Conservation (phyloP, 2,888 invertebrate species). For the Eulithis prunata region DNA sequence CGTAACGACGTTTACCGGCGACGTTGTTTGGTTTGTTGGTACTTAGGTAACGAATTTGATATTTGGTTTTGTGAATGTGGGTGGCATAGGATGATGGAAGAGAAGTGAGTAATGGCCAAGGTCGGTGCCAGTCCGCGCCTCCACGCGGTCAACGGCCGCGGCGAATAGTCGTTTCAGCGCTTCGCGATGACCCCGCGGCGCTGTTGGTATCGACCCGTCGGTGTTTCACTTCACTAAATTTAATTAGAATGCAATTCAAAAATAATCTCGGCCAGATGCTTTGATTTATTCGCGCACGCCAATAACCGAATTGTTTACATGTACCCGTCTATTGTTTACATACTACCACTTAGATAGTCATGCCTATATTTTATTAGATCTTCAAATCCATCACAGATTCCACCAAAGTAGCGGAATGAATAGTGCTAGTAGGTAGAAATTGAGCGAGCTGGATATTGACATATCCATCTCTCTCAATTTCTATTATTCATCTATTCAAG, state of each 20-base stretch:
- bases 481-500: too few relatives aligned
- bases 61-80: constrained; percentile 24
- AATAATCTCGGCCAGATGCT: constrained; percentile 16
- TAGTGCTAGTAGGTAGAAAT: too few relatives aligned
- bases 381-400: not conserved
- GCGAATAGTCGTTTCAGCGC: constrained; percentile 61
- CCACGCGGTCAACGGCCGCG: constrained; percentile 77
- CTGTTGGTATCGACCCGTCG: constrained; percentile 72
- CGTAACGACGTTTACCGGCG: constrained; percentile 33
- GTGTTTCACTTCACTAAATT: constrained; percentile 64
- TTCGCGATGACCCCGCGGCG: constrained; percentile 63
- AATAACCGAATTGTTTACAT: constrained; percentile 27
- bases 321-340: constrained; percentile 26
- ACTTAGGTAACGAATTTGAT: constrained; percentile 35
- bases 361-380: too few relatives aligned
- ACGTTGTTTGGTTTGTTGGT: constrained; percentile 38
- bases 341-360: not conserved
- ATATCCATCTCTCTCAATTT: too few relatives aligned
- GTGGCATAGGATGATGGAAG: constrained; percentile 45
- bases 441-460: too few relatives aligned
- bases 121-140: constrained; percentile 69
- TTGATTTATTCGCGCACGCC: constrained; percentile 20
- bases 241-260: constrained; percentile 55
- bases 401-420: constrained; percentile 2
- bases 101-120: constrained; percentile 63